phyloP scores from a whole-genome alignment of 2,797 vertebrate species.

The Lateolabrax maculatus region DNA sequence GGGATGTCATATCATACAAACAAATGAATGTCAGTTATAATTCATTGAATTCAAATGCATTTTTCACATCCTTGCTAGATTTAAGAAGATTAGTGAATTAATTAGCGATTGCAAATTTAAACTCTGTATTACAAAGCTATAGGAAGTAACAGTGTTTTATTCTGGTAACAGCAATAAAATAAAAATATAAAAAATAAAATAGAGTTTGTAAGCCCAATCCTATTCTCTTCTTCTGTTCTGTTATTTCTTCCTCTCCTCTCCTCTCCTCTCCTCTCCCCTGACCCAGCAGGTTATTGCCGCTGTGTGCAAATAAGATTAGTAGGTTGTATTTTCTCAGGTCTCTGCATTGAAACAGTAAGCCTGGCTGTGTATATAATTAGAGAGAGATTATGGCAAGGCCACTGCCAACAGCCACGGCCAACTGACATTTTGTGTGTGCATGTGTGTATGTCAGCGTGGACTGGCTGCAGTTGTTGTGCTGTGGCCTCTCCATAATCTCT shows the following conservation, averaged over 20 bases:
- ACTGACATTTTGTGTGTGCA: slow-evolving; percentile 73
- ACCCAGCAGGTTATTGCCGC: slow-evolving; percentile 70
- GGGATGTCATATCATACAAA: neutral
- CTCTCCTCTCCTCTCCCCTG: slow-evolving; percentile 36
- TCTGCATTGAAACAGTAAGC: slow-evolving; percentile 81
- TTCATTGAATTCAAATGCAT: neutral
- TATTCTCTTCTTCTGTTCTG: neutral
- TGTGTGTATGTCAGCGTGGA: slow-evolving; percentile 55
- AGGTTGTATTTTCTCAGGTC: slow-evolving; percentile 83
- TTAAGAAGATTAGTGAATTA: neutral
- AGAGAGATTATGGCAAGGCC: slow-evolving; percentile 80
- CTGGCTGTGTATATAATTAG: slow-evolving; percentile 85
- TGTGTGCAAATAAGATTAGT: slow-evolving; percentile 87
- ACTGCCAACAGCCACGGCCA: slow-evolving; percentile 76
- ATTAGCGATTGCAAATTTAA: neutral
- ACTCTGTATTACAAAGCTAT: neutral
- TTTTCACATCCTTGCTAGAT: neutral
- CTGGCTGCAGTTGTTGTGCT: slow-evolving; percentile 57
- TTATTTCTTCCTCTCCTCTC: slow-evolving; percentile 4
- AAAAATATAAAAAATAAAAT: neutral
- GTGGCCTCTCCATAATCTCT: slow-evolving; percentile 75
- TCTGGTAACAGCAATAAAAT: neutral
- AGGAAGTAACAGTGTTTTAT: neutral
- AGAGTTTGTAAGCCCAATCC: neutral
- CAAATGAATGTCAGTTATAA: neutral